Evolutionary conservation across 2,113 vertebrate species (phyloP).

Genomic region (Lipotes vexillifer): DNA sequence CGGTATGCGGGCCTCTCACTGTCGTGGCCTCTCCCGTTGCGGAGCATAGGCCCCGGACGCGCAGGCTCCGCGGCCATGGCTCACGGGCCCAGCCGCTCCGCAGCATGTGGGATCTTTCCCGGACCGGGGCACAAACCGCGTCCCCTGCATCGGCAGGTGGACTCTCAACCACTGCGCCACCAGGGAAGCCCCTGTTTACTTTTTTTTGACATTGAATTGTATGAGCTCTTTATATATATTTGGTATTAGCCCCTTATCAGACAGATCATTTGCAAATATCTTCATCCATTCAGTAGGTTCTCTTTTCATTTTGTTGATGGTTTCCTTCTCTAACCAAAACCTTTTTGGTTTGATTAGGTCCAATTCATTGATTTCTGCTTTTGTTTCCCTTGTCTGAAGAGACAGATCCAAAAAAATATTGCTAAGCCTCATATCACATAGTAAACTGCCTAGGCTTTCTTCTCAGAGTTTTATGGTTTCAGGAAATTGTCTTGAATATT

Average conservation of each 20-base stretch:
- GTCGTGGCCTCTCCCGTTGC: no score
- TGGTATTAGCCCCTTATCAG: neutral
- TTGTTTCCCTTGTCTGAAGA: neutral
- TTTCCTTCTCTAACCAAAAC: neutral
- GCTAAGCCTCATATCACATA: no score
- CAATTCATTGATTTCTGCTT: neutral
- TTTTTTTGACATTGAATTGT: neutral
- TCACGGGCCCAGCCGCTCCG: no score
- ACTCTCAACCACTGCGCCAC: no score
- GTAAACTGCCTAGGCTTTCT: no score
- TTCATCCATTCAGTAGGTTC: neutral
- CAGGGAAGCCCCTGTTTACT: neutral
- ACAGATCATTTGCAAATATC: neutral
- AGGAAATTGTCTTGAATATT: neutral
- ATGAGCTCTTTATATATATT: neutral
- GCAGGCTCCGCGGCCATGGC: no score
- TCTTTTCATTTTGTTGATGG: neutral
- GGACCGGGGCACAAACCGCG: no score
- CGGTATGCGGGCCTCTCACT: no score
- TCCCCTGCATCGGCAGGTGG: no score
- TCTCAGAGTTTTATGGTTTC: no score
- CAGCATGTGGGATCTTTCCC: no score
- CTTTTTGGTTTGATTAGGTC: neutral
- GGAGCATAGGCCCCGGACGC: no score
- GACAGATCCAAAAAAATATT: neutral